These are phyloP conservation scores for Idaea straminata DNA, from an alignment of 2,888 invertebrate genomes.

Conservation along the genomic window DNA sequence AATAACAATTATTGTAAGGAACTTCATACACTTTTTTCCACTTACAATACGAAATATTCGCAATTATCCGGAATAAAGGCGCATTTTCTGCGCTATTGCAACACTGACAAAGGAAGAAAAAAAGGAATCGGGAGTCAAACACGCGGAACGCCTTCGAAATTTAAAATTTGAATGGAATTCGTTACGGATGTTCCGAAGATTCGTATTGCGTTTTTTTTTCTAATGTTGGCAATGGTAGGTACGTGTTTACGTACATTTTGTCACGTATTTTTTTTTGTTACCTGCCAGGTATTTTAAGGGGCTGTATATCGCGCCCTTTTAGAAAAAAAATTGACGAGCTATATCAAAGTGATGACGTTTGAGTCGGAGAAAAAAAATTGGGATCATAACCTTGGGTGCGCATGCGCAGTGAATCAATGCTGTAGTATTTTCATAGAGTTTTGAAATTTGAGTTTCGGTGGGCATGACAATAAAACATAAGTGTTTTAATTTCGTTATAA, in stretches of 20 bases:
- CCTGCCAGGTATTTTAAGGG: constrained; percentile 69
- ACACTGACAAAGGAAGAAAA: constrained; percentile 40
- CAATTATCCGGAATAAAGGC: constrained; percentile 56
- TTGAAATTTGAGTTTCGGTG: not conserved
- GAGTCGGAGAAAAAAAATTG: constrained; percentile 41
- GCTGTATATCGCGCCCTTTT: constrained; percentile 57
- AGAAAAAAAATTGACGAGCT: constrained; percentile 52
- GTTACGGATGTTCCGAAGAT: constrained; percentile 53
- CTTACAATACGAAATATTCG: constrained; percentile 55
- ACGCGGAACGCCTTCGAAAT: constrained; percentile 68
- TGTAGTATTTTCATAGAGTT: not conserved
- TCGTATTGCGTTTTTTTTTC: constrained; percentile 56
- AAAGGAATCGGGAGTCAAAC: constrained; percentile 56
- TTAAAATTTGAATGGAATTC: constrained; percentile 59
- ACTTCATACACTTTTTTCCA: constrained; percentile 44
- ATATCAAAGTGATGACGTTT: constrained; percentile 68
- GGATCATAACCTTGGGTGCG: constrained; percentile 11
- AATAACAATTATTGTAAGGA: constrained; percentile 49
- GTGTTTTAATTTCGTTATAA: too few relatives aligned
- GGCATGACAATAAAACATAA: too few relatives aligned
- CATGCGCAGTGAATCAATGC: constrained; percentile 4
- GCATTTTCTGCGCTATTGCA: constrained; percentile 66
- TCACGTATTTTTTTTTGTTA: constrained; percentile 75
- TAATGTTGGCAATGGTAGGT: constrained; percentile 61
- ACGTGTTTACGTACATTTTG: constrained; percentile 79